Base-by-base conservation (phyloP, 2,113 vertebrate genomes). In the Paratilapia polleni region DNA sequence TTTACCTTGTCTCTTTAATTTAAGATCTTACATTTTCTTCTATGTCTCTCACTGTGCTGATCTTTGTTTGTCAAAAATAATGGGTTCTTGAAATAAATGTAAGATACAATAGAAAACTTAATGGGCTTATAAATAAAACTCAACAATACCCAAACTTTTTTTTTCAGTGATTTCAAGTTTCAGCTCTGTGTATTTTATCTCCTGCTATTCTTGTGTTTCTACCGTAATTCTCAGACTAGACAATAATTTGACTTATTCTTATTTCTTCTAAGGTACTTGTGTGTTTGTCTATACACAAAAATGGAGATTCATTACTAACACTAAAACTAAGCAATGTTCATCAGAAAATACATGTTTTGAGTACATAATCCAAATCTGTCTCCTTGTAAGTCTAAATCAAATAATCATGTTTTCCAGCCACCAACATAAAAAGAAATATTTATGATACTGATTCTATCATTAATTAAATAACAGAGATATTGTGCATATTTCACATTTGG, bases 391-490 rank as follows among this genome's bases (percentile, higher is more conserved):
- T 28, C 3, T 70, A 70, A 70, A 7, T 49, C 5, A 68, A 0
- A 49, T 19, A 47, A 19, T 49, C 14, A 14, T 28, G 22, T 49
- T 19, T 20, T 70, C 41, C 41, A 70, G 9, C 64, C 64, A 26
- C 14, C 19, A 15, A 28, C 64, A 47, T 14, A 6, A 47, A 47
- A 26, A 64, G 2, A 14, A 64, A 47, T 24, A 43, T 66, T 43
- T 66, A 1, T 0, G 1, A 66, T 66, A 0, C 38, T 0, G n/a
- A 47, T 47, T 2, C 14, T 47, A 22, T 68, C 63, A 8, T 43
- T 66, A 0, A 66, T 66, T 17, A 47, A 17, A 68, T 47, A 68
- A 47, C 63, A 66, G 22, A 47, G 38, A 66, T 66, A 43, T 43
- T 13, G 14, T 68, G 38, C 5, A 43, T 36, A 10, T 24, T 43